These are phyloP conservation scores for Hippolais icterina DNA, from an alignment of 2,113 vertebrate species.

Conservation along the genomic window DNA sequence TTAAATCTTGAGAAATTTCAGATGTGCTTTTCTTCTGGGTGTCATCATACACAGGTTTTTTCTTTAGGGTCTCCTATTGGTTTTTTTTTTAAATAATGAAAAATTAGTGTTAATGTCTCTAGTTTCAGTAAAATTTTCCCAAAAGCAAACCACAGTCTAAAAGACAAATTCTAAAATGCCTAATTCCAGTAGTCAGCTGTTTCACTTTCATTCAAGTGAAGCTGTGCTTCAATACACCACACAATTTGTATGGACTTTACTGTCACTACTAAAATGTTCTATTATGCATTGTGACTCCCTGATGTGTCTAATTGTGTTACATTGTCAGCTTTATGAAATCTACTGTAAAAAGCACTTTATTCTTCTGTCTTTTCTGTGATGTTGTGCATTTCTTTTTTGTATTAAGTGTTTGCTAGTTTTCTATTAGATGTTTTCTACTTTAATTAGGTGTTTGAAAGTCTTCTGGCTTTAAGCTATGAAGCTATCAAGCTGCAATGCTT, in stretches of 20 bases:
- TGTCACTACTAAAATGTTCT: slow-evolving; percentile 42
- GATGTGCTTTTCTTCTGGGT: accelerated
- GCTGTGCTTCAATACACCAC: not conserved
- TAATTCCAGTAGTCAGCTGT: slow-evolving; percentile 27
- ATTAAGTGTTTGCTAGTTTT: slow-evolving; percentile 57
- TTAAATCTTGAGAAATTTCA: not conserved
- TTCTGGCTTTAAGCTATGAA: slow-evolving; percentile 33
- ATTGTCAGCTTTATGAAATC: slow-evolving; percentile 66
- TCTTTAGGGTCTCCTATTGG: not conserved
- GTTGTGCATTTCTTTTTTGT: slow-evolving; percentile 43
- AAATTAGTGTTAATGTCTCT: not conserved
- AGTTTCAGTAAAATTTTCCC: not conserved
- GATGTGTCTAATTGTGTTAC: slow-evolving; percentile 65
- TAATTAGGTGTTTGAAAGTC: slow-evolving; percentile 63
- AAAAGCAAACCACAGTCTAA: not conserved
- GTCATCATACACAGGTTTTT: not conserved
- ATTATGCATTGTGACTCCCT: slow-evolving; percentile 57
- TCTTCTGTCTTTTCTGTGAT: slow-evolving; percentile 49
- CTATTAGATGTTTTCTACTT: slow-evolving; percentile 65
- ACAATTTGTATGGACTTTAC: slow-evolving; percentile 29
- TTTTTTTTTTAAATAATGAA: not conserved
- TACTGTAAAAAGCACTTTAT: slow-evolving; percentile 62
- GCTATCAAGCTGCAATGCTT: not conserved
- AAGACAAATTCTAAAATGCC: not conserved
- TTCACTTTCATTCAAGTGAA: slow-evolving; percentile 36